phyloP scores from a whole-genome alignment of 2,113 vertebrate species.

The Gulo gulo region DNA sequence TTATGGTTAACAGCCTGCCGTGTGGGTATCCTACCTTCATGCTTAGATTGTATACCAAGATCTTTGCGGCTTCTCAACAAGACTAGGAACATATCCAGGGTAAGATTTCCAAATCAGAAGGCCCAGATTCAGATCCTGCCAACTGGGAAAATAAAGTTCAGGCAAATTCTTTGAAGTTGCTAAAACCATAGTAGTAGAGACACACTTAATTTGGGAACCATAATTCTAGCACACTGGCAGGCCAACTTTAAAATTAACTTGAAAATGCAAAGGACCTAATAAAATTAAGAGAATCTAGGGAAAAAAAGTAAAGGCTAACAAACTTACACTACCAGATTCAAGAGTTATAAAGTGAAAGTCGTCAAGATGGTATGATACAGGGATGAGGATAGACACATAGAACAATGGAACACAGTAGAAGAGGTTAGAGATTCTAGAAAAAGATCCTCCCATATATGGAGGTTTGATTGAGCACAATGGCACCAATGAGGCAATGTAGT shows the following conservation, averaged over 20 bases:
- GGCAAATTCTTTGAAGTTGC: background rate
- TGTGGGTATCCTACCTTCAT: no score
- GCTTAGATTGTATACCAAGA: accelerated
- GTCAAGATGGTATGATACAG: background rate
- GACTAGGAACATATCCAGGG: background rate
- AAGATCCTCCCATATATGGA: background rate
- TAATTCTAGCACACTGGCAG: background rate
- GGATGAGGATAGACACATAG: background rate
- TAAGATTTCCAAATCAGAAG: background rate
- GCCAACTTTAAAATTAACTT: background rate
- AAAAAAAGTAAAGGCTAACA: background rate
- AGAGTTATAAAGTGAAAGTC: background rate
- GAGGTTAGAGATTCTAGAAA: background rate
- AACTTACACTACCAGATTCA: background rate
- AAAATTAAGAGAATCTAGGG: background rate
- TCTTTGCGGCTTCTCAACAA: background rate
- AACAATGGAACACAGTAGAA: background rate
- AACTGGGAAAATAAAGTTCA: background rate
- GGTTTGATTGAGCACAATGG: background rate
- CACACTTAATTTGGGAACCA: background rate
- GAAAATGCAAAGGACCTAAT: background rate
- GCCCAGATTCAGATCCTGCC: background rate
- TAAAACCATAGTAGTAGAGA: background rate
- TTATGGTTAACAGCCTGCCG: background rate
- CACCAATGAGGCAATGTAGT: background rate